Base-by-base conservation (phyloP, 2,797 vertebrate species). In the Streptopelia turtur region DNA sequence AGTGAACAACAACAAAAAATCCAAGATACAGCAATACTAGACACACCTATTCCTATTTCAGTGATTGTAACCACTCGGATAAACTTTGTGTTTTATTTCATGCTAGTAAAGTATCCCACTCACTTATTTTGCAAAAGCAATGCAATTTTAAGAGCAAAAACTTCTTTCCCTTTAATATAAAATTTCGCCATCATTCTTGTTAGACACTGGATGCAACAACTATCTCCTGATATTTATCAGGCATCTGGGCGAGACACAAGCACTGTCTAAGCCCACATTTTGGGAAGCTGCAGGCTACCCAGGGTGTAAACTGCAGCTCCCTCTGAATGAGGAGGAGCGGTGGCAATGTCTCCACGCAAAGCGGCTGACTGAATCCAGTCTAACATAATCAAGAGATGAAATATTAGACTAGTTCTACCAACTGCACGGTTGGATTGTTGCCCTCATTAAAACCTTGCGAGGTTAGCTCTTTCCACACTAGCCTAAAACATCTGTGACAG, bases 381-480 rank as follows among this genome's bases (percentile, higher is more conserved):
- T 39, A 56, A 57, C 17, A 21, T 33, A 55, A 85, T 17, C 18
- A 90, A 2, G 3, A 59, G 28, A 69, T 5, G 20, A 90, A 89
- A 86, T 25, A 31, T 78, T 83, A 69, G 31, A n/a, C 33, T 45
- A 56, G 53, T 31, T 13, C 41, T 85, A 87, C 28, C 66, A 81
- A 72, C 28, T 50, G 60, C 61, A 87, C 49, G 89, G 75, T 37
- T 80, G 60, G 11, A 72, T 71, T 89, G 84, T 45, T 87, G 28
- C n/a, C 31, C 65, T 92, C 43, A 70, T 72, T 94, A 88, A 75
- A 86, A 81, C 70, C 47, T 83, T 86, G 52, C 25, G 81, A 88
- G 37, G 43, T 41, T 83, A 81, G 69, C 16, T 80, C 35, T 86
- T 83, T 56, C 33, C 61, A 83, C 15, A 81, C 3, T 22, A 91